phyloP scores from a whole-genome alignment of 2,888 invertebrate species.

The Mactromeris polynyma region DNA sequence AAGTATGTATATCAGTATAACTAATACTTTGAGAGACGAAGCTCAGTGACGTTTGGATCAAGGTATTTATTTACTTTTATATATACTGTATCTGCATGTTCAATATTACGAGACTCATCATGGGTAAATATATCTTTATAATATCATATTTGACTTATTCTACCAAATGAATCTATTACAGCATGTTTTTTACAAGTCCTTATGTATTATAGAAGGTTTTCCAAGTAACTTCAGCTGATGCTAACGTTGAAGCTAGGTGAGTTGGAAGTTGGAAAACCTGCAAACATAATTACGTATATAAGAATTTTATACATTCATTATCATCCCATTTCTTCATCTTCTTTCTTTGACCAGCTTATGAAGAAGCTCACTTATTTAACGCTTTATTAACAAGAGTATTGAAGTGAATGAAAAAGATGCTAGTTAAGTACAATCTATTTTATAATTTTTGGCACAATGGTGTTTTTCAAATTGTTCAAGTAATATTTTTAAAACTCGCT shows the following conservation, averaged over 20 bases:
- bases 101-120: neutral
- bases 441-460: neutral
- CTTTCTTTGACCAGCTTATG: slow-evolving; percentile 32
- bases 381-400: slow-evolving; percentile 1
- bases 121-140: neutral
- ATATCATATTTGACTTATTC: slow-evolving; percentile 12
- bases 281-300: neutral
- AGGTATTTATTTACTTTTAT: neutral
- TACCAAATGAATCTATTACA: neutral
- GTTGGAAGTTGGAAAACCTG: slow-evolving; percentile 21
- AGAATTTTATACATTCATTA: neutral
- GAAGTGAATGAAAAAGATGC: neutral
- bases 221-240: neutral
- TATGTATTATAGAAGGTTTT: slow-evolving; percentile 14
- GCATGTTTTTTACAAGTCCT: neutral
- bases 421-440: neutral
- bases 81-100: neutral
- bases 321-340: slow-evolving; percentile 21
- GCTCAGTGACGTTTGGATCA: neutral
- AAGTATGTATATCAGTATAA: neutral
- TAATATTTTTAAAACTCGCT: neutral
- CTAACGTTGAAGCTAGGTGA: neutral
- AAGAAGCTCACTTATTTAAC: slow-evolving; percentile 6
- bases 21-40: neutral
- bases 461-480: neutral